Conservation (phyloP, 2,888 invertebrate species). For the Cecidostiba fungosa region DNA sequence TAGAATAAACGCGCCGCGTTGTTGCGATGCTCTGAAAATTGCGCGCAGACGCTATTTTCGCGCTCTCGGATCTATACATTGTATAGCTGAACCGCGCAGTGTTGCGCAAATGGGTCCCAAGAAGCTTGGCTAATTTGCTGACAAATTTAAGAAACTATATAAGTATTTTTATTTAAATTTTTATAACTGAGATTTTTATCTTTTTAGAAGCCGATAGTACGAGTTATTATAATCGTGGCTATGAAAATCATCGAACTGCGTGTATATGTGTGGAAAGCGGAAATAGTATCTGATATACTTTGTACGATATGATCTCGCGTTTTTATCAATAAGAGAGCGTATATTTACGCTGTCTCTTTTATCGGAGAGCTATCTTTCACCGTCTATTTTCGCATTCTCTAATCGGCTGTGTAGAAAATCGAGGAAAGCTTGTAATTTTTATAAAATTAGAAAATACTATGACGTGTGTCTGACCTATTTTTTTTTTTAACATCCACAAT, state of each 20-base stretch:
- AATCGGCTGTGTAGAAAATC: neutral
- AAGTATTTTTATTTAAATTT: neutral
- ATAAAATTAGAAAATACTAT: too few species aligned
- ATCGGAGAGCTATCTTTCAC: neutral
- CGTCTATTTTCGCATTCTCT: neutral
- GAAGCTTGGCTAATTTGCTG: slow-evolving; percentile 10
- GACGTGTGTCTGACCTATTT: too few species aligned
- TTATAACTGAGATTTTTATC: too few species aligned
- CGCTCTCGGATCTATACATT: neutral
- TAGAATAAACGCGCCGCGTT: neutral
- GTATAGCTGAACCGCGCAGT: neutral
- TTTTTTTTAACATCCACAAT: too few species aligned
- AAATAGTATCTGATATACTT: neutral
- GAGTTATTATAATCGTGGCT: neutral
- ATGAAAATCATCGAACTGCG: neutral
- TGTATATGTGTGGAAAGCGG: neutral
- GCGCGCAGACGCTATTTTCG: slow-evolving; percentile 1
- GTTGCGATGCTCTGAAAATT: neutral
- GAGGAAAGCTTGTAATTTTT: neutral
- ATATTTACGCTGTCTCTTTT: neutral
- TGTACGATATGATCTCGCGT: neutral
- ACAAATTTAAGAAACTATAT: neutral
- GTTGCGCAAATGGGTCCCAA: neutral
- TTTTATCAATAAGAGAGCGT: neutral
- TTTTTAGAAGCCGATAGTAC: too few species aligned